phyloP scores from a whole-genome alignment of 2,113 vertebrate species.

The Sphyrna mokarran region DNA sequence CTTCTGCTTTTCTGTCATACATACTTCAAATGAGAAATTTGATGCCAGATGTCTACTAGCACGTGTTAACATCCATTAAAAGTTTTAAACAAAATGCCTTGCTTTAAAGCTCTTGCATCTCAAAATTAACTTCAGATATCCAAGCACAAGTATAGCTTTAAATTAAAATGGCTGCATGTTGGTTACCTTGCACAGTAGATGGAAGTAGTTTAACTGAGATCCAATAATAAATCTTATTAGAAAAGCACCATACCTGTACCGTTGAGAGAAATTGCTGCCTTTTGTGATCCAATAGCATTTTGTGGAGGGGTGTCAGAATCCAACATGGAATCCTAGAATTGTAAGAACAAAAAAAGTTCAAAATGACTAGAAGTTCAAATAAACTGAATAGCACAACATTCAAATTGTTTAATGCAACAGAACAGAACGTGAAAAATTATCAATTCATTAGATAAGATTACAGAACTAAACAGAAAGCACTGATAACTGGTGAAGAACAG shows the following conservation, averaged over 20 bases:
- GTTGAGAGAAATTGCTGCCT: not conserved
- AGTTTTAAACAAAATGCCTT: not conserved
- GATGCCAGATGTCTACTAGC: not conserved
- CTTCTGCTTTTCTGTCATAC: not conserved
- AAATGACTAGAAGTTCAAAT: not conserved
- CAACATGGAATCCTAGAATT: constrained; percentile 23
- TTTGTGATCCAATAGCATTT: constrained; percentile 16
- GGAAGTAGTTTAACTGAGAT: no score
- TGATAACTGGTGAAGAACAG: not conserved
- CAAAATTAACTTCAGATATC: not conserved
- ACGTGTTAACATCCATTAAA: not conserved
- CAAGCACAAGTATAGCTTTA: not conserved
- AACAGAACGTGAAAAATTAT: not conserved
- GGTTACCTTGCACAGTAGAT: not conserved
- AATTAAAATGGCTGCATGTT: not conserved
- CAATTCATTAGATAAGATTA: not conserved
- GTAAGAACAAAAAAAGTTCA: not conserved
- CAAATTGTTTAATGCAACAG: not conserved
- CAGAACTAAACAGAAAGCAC: not conserved
- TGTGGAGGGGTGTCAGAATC: constrained; percentile 6
- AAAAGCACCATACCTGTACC: not conserved
- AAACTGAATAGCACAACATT: no score
- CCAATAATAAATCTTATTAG: not conserved
- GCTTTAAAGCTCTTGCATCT: not conserved
- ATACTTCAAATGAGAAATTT: not conserved